Conservation (phyloP, 2,888 invertebrate genomes). For the Cataglyphis rosenhaueri region DNA sequence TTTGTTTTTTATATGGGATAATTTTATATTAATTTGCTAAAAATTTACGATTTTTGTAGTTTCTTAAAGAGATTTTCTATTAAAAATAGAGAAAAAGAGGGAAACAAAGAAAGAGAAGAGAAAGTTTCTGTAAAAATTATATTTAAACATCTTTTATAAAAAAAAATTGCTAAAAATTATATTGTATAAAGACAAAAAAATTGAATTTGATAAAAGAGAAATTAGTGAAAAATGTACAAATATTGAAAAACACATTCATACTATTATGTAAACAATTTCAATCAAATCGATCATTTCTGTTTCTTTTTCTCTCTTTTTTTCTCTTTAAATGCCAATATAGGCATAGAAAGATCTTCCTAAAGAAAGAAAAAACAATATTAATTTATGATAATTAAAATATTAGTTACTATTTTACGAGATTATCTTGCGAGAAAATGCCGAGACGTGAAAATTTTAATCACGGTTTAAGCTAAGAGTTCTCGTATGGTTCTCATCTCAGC, state of each 20-base stretch:
- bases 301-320: background rate
- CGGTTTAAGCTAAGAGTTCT: constrained; percentile 9
- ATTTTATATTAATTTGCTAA: background rate
- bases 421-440: background rate
- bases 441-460: background rate
- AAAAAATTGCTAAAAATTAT: background rate
- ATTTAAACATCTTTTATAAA: background rate
- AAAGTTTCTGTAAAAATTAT: background rate
- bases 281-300: background rate
- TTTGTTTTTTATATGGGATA: background rate
- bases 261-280: background rate
- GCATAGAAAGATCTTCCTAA: background rate
- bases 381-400: background rate
- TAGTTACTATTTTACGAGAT: background rate
- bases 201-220: background rate
- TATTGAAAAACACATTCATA: background rate
- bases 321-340: background rate
- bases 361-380: background rate
- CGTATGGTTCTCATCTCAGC: constrained; percentile 6
- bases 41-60: background rate
- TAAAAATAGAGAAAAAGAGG: too few relatives aligned
- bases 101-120: too few relatives aligned
- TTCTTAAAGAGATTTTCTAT: background rate
- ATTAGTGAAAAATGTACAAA: background rate
- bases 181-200: background rate